Evolutionary conservation across 2,113 vertebrate genomes (phyloP), one percentile per base, ranked within the genome.

Genomic region (Mormoops blainvillei): DNA sequence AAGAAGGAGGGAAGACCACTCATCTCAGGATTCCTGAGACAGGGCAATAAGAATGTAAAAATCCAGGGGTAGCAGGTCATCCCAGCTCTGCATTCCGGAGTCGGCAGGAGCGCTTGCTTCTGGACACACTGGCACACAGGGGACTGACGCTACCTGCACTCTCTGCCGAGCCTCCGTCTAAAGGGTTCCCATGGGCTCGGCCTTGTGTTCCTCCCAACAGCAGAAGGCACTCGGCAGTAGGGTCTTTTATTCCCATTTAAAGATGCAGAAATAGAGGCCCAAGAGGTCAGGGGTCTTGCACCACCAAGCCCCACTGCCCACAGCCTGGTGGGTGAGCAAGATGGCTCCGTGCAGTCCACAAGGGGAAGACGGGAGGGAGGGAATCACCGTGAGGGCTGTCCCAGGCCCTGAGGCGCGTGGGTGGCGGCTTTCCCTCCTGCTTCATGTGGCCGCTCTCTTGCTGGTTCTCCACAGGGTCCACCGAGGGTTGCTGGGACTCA

Each of bases 351-450:
- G 45, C 13, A 67, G 77, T 0, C 4, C 14, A 80, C 70, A 36
- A 68, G 31, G 19, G 56, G 24, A 52, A 70, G 65, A 82, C 2
- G n/a, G 0, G 65, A n/a, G 80, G 26, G 77, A 78, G n/a, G 5
- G 5, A 78, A 52, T 89, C 77, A 98, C 98, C 98, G 5, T 98
- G 98, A 93, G 96, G 97, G 89, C 94, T 83, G 84, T 98, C 97
- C 95, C 98, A 97, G 78, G 97, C 20, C 13, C 96, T 87, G 24
- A 73, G 84, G 58, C 93, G 84, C 4, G 86, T 67, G 22, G 19
- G 12, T 4, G 90, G 10, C 83, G 15, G 74, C 58, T 5, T 12
- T 10, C 22, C 92, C 92, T 92, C 70, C 48, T 9, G 93, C 89
- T 97, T 97, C 19, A 8, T 31, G 0, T 14, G 33, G 9, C 2